Evolutionary conservation across 2,888 invertebrate species (phyloP), one percentile per base, ranked within the genome.

Genomic region (Limenitis camilla): DNA sequence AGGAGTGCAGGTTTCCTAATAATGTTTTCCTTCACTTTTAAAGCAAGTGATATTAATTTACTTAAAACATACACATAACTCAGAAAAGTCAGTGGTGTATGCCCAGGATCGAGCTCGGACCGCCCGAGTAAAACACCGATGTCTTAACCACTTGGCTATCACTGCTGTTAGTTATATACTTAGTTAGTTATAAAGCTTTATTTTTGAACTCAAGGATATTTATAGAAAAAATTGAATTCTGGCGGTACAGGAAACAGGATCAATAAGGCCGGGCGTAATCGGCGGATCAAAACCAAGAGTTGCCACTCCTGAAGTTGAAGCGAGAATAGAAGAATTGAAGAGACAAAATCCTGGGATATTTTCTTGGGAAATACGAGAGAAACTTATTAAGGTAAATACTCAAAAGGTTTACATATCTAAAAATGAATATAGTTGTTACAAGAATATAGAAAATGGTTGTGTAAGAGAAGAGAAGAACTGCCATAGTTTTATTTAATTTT

Each of bases 251-350:
- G 97, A 98, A 85, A 98, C 97, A 39, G 98, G 98, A 55, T 96
- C 95, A 68, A 97, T 98, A 66, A 90, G 96, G 55, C 98, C 98
- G 2, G 97, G 97, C 31, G 96, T 96, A 47, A 96, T 96, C 78
- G 96, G 97, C 2, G 97, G 97, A 9, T 96, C 95, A 49, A 97
- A 97, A 76, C 97, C 97, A 5, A 89, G 97, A 55, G 96, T 97
- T 6, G 96, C 97, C 28, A 97, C 97, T 6, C 96, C 96, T 2
- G 96, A 97, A 76, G 95, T 98, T 39, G 98, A 98, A 78, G 90
- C 92, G 49, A 91, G 94, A 60, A 96, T 98, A 61, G 96, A 97
- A 71, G 94, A 95, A 59, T 92, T 96, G 74, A 96, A 96, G 79
- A 92, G 94, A 63, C 94, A 94, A 66, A 96, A 97, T 76, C 97